phyloP scores from a whole-genome alignment of 64 coral and sea anemone genomes.

The Anthopleura sola region DNA sequence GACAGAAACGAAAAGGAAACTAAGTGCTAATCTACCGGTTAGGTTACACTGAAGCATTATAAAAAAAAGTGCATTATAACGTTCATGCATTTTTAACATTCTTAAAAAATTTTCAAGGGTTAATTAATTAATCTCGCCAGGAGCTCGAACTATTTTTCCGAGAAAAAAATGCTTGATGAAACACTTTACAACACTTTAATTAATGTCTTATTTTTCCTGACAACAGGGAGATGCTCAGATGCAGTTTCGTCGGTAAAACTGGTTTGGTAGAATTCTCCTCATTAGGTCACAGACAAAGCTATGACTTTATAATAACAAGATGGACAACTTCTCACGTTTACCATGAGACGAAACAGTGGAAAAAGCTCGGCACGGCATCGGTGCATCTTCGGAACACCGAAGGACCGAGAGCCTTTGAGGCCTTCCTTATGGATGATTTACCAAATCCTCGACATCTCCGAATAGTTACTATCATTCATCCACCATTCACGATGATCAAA shows the following conservation, averaged over 20 bases:
- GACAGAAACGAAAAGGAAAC: no score
- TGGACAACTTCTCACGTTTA: background rate
- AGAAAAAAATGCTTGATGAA: no score
- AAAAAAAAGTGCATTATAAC: no score
- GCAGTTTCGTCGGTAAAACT: slow-evolving; percentile 39
- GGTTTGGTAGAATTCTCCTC: slow-evolving; percentile 57
- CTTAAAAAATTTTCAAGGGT: no score
- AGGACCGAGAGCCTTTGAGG: slow-evolving; percentile 45
- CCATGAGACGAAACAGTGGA: slow-evolving; percentile 47
- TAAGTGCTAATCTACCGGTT: no score
- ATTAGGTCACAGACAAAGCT: slow-evolving; percentile 40
- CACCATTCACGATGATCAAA: slow-evolving; percentile 68
- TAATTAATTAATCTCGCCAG: no score
- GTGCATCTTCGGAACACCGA: slow-evolving; percentile 13
- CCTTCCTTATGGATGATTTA: slow-evolving; percentile 55
- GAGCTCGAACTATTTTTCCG: no score
- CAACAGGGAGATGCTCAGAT: slow-evolving; percentile 53
- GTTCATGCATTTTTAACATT: no score
- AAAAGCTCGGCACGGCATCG: slow-evolving; percentile 30
- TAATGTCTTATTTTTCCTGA: background rate
- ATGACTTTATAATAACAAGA: slow-evolving; percentile 50
- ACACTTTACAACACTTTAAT: no score
- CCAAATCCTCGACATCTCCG: slow-evolving; percentile 62
- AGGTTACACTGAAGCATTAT: no score
- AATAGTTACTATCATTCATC: slow-evolving; percentile 75